Percentiles rank a stretch among this genome's conserved stretches.
phyloP scores from a whole-genome alignment of 2,888 invertebrate genomes.

The Fabriciana adippe region DNA sequence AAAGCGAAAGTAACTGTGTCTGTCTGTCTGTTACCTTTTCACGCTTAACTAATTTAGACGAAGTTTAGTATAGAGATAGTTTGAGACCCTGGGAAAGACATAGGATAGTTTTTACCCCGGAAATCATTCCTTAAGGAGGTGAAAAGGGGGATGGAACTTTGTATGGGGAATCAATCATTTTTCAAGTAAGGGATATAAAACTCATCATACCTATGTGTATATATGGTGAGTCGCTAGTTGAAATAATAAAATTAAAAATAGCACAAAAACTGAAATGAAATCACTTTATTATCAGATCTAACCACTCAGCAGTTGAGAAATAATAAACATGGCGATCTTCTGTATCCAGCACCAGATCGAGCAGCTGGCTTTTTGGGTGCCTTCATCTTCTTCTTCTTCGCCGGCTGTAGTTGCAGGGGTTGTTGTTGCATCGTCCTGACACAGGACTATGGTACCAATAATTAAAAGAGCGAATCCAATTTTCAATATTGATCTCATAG shows the following conservation, averaged over 20 bases:
- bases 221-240: too few species aligned
- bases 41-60: too few species aligned
- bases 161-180: too few species aligned
- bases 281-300: conserved; percentile 28
- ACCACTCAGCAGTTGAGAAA: conserved; percentile 73
- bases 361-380: conserved; percentile 64
- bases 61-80: too few species aligned
- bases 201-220: too few species aligned
- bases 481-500: conserved; percentile 35
- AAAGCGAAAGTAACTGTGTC: too few species aligned
- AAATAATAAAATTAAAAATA: conserved; percentile 1
- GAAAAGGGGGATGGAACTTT: too few species aligned
- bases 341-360: conserved; percentile 81
- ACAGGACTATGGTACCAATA: conserved; percentile 48
- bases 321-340: conserved; percentile 77
- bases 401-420: conserved; percentile 53
- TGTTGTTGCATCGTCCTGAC: conserved; percentile 68
- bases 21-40: too few species aligned
- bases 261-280: background rate
- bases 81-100: too few species aligned
- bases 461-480: conserved; percentile 49
- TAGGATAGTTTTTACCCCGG: too few species aligned
- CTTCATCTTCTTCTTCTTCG: conserved; percentile 70
- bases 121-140: too few species aligned
- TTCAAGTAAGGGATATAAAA: too few species aligned